A percentile compares a stretch with the other conserved stretches of the same genome.
Evolutionary conservation across 2,797 vertebrate species (phyloP).

Genomic region (Sarcoramphus papa): DNA sequence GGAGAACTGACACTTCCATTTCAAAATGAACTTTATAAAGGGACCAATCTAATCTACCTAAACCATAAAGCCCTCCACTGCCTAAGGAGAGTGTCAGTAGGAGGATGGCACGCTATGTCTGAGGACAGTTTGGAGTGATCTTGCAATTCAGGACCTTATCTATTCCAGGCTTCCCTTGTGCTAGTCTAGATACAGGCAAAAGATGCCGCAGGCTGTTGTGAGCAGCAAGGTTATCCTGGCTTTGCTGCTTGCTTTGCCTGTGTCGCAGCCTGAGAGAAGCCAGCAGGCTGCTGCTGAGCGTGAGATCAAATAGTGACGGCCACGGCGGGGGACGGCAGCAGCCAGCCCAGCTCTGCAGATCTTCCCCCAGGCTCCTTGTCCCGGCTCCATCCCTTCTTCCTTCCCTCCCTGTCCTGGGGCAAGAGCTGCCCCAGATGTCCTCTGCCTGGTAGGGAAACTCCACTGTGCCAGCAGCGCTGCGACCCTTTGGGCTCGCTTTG

Average conservation of each 20-base stretch:
- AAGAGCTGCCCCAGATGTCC: neutral
- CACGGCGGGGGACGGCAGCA: neutral
- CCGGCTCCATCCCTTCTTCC: neutral
- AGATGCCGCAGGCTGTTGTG: neutral
- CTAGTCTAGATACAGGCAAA: neutral
- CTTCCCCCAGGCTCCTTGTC: neutral
- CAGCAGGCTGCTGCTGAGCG: neutral
- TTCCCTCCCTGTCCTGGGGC: neutral
- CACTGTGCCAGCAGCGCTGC: rapidly evolving
- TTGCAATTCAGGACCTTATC: neutral
- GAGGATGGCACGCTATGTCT: neutral
- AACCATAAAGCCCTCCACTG: neutral
- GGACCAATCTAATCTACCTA: neutral
- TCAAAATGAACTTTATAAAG: neutral
- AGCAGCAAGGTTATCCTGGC: constrained; percentile 13
- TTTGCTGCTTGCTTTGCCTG: neutral
- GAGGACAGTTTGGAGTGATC: neutral
- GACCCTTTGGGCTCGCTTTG: neutral
- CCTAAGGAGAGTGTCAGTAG: neutral
- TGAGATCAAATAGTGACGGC: neutral
- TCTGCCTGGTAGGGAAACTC: neutral
- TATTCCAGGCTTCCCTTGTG: neutral
- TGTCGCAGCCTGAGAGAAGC: neutral
- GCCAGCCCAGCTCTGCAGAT: neutral
- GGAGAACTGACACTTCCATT: neutral